A percentile compares a stretch with the other conserved stretches of the same genome.
phyloP scores from a whole-genome alignment of 2,113 vertebrate genomes.

The Indicator indicator region DNA sequence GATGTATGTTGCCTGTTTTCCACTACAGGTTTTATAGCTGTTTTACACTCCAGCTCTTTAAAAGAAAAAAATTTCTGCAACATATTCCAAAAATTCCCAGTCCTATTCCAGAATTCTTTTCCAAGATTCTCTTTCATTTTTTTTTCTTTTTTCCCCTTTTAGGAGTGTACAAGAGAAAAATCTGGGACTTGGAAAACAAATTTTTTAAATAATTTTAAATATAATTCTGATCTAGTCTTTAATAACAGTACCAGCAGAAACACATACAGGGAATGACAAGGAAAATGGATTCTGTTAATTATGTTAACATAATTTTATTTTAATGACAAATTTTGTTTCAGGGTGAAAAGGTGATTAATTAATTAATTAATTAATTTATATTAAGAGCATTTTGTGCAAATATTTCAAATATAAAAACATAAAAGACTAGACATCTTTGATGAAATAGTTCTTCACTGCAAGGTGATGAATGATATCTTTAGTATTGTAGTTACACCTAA shows the following conservation, averaged over 20 bases:
- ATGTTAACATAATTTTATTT: neutral
- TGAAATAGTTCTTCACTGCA: neutral
- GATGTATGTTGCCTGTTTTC: neutral
- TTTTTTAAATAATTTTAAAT: neutral
- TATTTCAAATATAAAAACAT: neutral
- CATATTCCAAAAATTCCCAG: neutral
- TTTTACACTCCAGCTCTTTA: neutral
- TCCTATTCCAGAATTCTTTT: neutral
- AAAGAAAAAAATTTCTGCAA: neutral
- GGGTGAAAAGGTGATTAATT: neutral
- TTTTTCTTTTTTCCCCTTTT: neutral
- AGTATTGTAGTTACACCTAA: neutral
- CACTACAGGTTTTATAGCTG: neutral
- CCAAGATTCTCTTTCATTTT: neutral
- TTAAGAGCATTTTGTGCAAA: neutral
- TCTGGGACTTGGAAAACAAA: neutral
- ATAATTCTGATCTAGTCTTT: slow-evolving; percentile 25
- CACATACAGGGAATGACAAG: neutral
- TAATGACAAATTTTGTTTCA: neutral
- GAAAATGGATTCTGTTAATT: slow-evolving; percentile 44
- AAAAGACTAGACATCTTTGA: neutral
- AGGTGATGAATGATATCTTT: neutral
- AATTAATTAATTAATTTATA: neutral
- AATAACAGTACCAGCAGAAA: slow-evolving; percentile 32
- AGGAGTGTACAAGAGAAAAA: neutral